Evolutionary conservation across 2,888 invertebrate species (phyloP), one percentile per base, ranked within the genome.

Genomic region (Noctua pronuba): DNA sequence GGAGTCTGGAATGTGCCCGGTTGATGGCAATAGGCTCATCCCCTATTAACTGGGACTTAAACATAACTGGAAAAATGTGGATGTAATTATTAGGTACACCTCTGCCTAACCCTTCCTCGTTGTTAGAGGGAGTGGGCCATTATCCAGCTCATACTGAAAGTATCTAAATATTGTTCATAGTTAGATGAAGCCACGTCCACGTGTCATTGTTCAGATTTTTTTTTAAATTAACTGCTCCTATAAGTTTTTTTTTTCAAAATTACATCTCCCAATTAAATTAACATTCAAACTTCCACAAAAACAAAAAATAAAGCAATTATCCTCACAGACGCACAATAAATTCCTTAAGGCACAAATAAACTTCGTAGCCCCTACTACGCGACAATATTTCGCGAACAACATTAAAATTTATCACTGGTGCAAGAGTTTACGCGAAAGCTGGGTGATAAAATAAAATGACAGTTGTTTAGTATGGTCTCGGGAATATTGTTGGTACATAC

Each of bases 391-490:
- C 94, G 93, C 89, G 84, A 87, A 90, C 87, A 90, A 92, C 96
- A 96, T 96, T 96, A 96, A 96, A 96, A 96, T 96, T 96, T 95
- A 96, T 96, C 94, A 94, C 95, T 92, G 93, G 91, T 93, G 92
- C 92, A 93, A 90, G 95, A 95, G 93, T 96, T 95, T 95, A 95
- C 95, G 94, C 92, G 93, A 91, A 94, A 96, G 95, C 94, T 94
- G 88, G 95, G 96, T 95, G 94, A 96, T 96, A 96, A 96, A 96
- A 96, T 96, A 96, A 96, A 96, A 96, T 96, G 96, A 96, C 96
- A 96, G 95, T 96, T 96, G 96, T 96, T 96, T 96, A 96, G 95
- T 95, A 94, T 91, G 93, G 95, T 91, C 94, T 87, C 93, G 96
- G 96, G 96, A 95, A 94, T 94, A 94, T 94, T 92, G 92, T 90